Percentiles rank a stretch among this genome's conserved stretches.
These are phyloP conservation scores for Lanius collurio DNA, from an alignment of 2,113 vertebrate genomes.

Conservation along the genomic window DNA sequence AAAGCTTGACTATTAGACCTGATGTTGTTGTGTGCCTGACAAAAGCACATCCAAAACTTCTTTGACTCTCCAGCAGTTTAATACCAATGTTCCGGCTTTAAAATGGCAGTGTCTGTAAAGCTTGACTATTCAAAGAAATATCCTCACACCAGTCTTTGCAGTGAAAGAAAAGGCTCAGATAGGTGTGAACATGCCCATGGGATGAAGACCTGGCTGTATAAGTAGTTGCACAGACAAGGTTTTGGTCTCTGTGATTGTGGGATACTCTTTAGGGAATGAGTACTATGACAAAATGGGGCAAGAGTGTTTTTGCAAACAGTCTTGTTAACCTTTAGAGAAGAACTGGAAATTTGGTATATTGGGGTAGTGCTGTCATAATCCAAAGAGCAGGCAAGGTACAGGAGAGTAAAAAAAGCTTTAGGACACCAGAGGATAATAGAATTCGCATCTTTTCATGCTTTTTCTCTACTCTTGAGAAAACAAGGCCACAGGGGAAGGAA, in stretches of 20 bases:
- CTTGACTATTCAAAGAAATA: not conserved
- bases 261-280: not conserved
- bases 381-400: not conserved
- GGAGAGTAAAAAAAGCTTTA: not conserved
- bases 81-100: not conserved
- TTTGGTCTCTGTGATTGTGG: not conserved
- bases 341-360: fast-evolving
- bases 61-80: not conserved
- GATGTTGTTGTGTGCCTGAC: not conserved
- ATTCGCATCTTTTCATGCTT: not conserved
- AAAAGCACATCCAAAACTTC: not conserved
- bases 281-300: not conserved
- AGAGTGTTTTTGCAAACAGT: not conserved
- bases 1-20: not conserved
- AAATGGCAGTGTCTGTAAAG: not conserved
- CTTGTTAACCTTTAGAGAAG: not conserved
- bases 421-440: not conserved
- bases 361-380: not conserved
- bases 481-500: fast-evolving
- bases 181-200: not conserved
- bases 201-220: not conserved
- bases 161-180: not conserved
- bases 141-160: not conserved
- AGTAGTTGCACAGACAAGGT: not conserved
- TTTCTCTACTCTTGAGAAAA: not conserved